Evolutionary conservation across 2,113 vertebrate species (phyloP).

Genomic region (Passer domesticus): DNA sequence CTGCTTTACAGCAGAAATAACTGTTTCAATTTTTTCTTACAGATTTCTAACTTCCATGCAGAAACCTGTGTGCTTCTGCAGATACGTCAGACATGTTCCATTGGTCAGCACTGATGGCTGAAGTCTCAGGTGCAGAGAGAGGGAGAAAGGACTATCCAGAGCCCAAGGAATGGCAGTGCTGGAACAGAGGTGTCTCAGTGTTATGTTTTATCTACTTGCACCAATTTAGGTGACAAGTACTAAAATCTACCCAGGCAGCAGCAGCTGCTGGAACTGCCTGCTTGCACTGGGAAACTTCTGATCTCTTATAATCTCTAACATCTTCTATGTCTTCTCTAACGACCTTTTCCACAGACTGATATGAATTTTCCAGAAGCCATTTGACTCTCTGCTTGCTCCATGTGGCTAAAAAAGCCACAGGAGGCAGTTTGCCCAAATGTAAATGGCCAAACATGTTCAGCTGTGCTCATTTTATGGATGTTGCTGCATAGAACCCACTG

Average conservation of each 20-base stretch:
- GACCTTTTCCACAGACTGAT: not conserved
- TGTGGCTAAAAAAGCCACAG: not conserved
- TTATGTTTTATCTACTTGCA: not conserved
- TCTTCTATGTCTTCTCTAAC: not conserved
- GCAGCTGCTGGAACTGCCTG: not conserved
- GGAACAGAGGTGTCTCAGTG: not conserved
- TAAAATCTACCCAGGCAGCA: not conserved
- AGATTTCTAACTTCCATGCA: not conserved
- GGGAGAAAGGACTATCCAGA: not conserved
- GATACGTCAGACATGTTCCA: accelerated
- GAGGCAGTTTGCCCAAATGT: not conserved
- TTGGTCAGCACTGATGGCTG: not conserved
- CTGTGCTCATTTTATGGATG: not conserved
- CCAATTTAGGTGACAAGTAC: not conserved
- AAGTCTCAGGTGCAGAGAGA: not conserved
- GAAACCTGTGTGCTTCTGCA: not conserved
- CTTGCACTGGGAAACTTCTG: not conserved
- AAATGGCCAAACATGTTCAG: not conserved
- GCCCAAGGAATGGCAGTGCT: not conserved
- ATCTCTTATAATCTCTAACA: not conserved
- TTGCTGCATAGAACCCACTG: not conserved
- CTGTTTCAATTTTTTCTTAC: not conserved
- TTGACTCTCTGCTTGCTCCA: not conserved
- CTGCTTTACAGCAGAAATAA: not conserved
- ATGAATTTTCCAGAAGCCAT: not conserved